These are phyloP conservation scores for Tipula helvola DNA, from an alignment of 2,888 invertebrate genomes.

Conservation along the genomic window DNA sequence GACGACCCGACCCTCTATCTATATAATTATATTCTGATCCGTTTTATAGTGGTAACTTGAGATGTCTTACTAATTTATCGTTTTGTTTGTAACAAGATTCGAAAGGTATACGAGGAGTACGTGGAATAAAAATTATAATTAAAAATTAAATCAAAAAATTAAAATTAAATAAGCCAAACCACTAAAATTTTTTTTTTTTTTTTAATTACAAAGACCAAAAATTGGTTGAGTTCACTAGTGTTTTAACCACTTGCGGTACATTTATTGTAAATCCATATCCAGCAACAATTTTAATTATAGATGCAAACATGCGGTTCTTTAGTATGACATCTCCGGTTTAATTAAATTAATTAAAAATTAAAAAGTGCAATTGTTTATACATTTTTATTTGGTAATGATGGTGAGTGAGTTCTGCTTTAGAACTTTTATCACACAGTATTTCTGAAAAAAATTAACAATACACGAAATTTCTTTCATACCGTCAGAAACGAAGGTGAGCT, in stretches of 20 bases:
- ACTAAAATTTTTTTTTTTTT: neutral
- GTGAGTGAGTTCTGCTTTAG: neutral
- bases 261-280: neutral
- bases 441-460: neutral
- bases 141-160: neutral
- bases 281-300: neutral
- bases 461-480: neutral
- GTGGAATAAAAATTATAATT: neutral
- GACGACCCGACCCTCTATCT: neutral
- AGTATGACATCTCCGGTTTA: neutral
- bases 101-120: neutral
- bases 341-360: neutral
- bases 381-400: neutral
- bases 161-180: neutral
- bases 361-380: neutral
- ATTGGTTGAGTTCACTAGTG: neutral
- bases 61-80: neutral
- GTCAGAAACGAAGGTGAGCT: neutral
- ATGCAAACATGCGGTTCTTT: neutral
- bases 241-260: neutral
- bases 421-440: neutral
- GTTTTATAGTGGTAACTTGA: neutral
- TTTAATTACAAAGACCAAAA: neutral
- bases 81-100: neutral
- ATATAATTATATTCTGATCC: neutral